Base-by-base conservation (phyloP, 2,113 vertebrate species). In the Rhinopomastus cyanomelas region DNA sequence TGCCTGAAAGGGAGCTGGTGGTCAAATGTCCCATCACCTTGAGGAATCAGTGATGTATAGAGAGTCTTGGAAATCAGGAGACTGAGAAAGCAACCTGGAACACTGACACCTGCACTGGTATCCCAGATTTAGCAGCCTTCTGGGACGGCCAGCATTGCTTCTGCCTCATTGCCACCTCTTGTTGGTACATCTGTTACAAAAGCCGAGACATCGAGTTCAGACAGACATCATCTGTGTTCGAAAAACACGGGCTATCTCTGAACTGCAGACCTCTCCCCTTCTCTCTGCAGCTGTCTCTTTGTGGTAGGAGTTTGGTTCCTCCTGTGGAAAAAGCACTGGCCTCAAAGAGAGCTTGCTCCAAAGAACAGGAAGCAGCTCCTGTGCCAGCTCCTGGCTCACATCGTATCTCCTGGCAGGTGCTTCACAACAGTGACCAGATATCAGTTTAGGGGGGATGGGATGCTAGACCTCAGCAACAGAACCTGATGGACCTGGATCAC, bases 381-480 rank as follows among this genome's bases (percentile, higher is more conserved):
- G 29, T 53, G 19, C 6, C 57, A 53, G 12, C 17, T 71, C 51
- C 57, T 2, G 0, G 3, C 37, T 52, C 4, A 0, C 44, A 15
- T 52, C 14, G 16, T 7, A 3, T 30, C 48, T 75, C 42, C 39
- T 57, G 32, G 82, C 64, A 65, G 36, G 11, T 34, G 52, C 23
- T 75, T 49, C 19, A 20, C 22, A 53, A 52, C 32, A 10, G 27
- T 78, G 30, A 51, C 23, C 6, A 1, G 51, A 3, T 18, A 19
- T 49, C 26, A 22, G 16, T 34, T 62, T 9, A 32, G 56, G 23
- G 57, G 56, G 6, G 23, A 57, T 30, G 36, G n/a, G 23, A 39
- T 30, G 16, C 22, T 68, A 42, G 25, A n/a, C 37, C 13, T 36
- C 69, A 67, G 68, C 30, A 44, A 15, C 61, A 42, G 48, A 36